Evolutionary conservation across 2,113 vertebrate species (phyloP).

Genomic region (Oncorhynchus clarkii): DNA sequence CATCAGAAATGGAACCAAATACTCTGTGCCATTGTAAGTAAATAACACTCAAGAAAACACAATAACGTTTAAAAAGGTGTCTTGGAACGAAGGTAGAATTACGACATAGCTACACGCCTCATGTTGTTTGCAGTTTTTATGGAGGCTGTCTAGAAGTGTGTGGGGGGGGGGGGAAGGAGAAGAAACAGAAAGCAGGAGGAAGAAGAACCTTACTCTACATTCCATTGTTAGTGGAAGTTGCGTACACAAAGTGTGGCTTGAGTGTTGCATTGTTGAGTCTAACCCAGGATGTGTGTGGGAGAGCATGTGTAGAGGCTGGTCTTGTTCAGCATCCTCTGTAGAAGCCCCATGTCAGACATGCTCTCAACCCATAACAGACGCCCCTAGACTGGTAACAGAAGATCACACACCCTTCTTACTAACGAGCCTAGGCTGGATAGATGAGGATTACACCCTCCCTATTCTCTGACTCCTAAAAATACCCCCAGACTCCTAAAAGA

Average conservation of each 20-base stretch:
- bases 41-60: too few relatives aligned
- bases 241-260: neutral
- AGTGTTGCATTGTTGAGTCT: constrained; percentile 44
- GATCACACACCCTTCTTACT: too few relatives aligned
- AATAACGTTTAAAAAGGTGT: neutral
- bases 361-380: neutral
- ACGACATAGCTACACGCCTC: neutral
- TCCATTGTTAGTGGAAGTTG: neutral
- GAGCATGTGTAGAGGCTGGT: constrained; percentile 21
- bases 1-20: neutral
- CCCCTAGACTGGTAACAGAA: neutral
- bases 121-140: neutral
- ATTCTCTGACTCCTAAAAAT: too few relatives aligned
- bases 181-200: too few relatives aligned
- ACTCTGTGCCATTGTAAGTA: neutral
- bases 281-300: constrained; percentile 50
- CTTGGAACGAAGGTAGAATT: neutral
- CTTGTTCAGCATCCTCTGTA: constrained; percentile 21
- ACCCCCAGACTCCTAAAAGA: too few relatives aligned
- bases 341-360: constrained; percentile 11
- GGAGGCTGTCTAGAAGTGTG: neutral
- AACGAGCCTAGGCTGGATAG: too few relatives aligned
- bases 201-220: neutral
- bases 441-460: too few relatives aligned
- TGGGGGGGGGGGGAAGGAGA: too few relatives aligned